A percentile compares a stretch with the other conserved stretches of the same genome.
phyloP scores from a whole-genome alignment of 2,888 invertebrate species.

The Uropetala carovei region DNA sequence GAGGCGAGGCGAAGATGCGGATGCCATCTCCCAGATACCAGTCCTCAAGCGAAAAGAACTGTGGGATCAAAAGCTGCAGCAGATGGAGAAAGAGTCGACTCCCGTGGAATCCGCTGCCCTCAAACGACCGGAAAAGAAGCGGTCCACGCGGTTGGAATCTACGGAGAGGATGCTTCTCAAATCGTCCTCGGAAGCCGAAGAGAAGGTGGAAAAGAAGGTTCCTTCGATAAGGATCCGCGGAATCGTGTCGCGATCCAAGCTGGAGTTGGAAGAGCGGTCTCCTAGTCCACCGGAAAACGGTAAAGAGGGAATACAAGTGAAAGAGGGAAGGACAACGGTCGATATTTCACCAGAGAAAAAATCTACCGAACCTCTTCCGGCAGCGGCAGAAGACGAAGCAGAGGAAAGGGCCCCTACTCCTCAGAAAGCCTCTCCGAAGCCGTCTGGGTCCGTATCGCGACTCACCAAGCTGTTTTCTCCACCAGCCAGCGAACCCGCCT shows the following conservation, averaged over 20 bases:
- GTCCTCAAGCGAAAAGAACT: slow-evolving; percentile 8
- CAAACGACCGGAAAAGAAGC: background rate
- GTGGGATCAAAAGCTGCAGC: slow-evolving; percentile 20
- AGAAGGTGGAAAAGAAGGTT: background rate
- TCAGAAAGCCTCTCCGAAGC: background rate
- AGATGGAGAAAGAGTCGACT: slow-evolving; percentile 18
- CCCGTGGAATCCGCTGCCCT: background rate
- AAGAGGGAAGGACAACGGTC: too few relatives aligned
- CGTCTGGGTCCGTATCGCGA: background rate
- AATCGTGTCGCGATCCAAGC: background rate
- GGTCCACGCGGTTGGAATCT: background rate
- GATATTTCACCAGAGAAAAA: too few relatives aligned
- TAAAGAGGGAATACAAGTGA: background rate
- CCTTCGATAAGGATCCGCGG: background rate
- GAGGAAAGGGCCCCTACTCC: background rate
- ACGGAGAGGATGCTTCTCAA: background rate
- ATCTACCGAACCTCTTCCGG: too few relatives aligned
- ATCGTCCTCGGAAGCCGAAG: background rate
- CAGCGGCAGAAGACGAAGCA: too few relatives aligned
- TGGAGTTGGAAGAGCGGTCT: background rate
- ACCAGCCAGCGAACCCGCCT: background rate
- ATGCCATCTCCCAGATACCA: background rate
- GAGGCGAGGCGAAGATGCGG: background rate
- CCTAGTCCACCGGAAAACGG: background rate
- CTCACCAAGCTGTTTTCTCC: background rate